These are phyloP conservation scores for Emydura subglobosa DNA, from an alignment of 2,113 vertebrate species.

Conservation along the genomic window DNA sequence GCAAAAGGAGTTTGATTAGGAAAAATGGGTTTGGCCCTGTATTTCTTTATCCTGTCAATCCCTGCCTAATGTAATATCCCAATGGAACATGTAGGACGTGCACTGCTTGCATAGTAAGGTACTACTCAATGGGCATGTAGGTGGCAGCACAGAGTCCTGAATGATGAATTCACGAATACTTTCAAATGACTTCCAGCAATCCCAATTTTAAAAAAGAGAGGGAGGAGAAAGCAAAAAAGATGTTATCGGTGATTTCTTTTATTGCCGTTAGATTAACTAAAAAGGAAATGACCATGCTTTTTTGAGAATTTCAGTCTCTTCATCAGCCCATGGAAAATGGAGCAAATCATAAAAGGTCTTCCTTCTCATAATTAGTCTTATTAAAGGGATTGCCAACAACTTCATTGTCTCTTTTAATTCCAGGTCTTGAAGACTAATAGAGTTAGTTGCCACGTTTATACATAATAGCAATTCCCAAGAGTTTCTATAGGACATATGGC, in stretches of 20 bases:
- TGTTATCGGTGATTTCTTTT: not conserved
- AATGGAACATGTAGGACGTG: not conserved
- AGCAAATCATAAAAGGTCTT: not conserved
- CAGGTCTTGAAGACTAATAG: not conserved
- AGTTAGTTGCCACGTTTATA: not conserved
- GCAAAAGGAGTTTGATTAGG: not conserved
- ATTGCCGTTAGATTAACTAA: not conserved
- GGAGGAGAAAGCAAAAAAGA: not conserved
- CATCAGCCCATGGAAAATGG: not conserved
- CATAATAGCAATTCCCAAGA: rapidly evolving
- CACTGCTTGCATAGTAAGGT: not conserved
- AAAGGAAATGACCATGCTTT: not conserved
- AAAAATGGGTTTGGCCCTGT: not conserved
- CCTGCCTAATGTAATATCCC: not conserved
- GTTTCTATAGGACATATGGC: not conserved
- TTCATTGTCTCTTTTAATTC: not conserved
- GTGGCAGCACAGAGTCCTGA: not conserved
- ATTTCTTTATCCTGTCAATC: not conserved
- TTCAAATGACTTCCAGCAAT: not conserved
- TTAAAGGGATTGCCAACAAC: not conserved
- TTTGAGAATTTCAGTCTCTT: not conserved
- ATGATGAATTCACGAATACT: not conserved
- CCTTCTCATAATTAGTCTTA: not conserved
- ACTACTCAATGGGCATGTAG: not conserved
- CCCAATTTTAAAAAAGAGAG: not conserved